Percentiles rank a stretch among this genome's conserved stretches.
Evolutionary conservation across 1,140 invertebrate genomes (phyloP).

Genomic region (Leptinotarsa texana): DNA sequence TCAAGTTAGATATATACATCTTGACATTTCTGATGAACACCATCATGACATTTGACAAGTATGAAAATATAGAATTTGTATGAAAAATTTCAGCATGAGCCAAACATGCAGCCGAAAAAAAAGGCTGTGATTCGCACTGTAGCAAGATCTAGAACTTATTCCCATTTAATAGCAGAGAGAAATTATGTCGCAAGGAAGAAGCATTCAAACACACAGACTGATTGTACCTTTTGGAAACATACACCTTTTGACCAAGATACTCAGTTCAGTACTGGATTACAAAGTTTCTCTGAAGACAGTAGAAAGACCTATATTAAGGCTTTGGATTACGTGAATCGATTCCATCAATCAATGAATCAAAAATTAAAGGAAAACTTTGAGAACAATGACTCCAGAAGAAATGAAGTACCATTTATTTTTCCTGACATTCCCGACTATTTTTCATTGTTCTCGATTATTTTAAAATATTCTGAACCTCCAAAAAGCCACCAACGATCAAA

Average conservation of each 20-base stretch:
- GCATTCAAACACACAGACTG: not conserved
- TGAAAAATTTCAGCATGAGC: not conserved
- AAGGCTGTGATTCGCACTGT: not conserved
- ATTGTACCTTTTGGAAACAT: not conserved
- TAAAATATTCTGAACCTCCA: not conserved
- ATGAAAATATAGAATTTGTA: not conserved
- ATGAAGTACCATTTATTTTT: conserved; percentile 11
- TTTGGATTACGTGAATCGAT: conserved; percentile 7
- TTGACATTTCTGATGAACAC: not conserved
- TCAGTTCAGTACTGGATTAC: not conserved
- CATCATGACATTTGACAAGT: not conserved
- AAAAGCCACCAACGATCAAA: no score
- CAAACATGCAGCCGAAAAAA: not conserved
- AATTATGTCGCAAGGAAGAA: not conserved
- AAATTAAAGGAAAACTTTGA: not conserved
- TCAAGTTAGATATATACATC: no score
- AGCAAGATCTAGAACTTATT: not conserved
- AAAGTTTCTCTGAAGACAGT: conserved; percentile 14
- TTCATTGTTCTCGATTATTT: not conserved
- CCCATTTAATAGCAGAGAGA: not conserved
- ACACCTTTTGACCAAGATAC: not conserved
- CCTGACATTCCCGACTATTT: conserved; percentile 11
- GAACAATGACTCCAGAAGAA: not conserved
- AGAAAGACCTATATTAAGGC: not conserved
- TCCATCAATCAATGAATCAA: conserved; percentile 6